These are phyloP conservation scores for Stylophora pistillata DNA, from an alignment of 64 coral and sea anemone species.

Conservation along the genomic window DNA sequence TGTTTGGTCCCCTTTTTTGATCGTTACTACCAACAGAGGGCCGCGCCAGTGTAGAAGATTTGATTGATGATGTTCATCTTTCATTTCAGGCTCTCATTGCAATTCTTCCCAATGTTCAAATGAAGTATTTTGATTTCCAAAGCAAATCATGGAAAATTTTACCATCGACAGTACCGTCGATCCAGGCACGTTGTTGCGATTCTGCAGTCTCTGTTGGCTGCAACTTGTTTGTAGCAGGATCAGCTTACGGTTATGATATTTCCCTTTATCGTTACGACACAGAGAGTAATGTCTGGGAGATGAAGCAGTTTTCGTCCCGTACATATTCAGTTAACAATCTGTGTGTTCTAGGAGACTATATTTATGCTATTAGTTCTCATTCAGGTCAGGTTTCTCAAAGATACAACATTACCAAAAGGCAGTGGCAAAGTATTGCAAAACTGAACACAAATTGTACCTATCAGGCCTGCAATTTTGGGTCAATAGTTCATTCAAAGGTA, in stretches of 20 bases:
- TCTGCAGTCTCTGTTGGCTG: background rate
- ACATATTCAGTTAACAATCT: background rate
- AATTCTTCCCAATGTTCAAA: background rate
- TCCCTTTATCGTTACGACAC: background rate
- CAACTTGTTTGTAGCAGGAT: background rate
- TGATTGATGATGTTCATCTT: too few species aligned
- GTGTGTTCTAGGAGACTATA: background rate
- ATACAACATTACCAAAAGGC: background rate
- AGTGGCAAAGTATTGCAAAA: background rate
- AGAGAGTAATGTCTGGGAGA: background rate
- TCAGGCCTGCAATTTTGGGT: too few species aligned
- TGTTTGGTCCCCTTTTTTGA: too few species aligned
- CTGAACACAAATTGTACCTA: background rate
- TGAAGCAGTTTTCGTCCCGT: too few species aligned
- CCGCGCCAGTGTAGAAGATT: too few species aligned
- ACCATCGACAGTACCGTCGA: background rate
- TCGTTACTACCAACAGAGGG: too few species aligned
- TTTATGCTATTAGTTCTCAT: background rate
- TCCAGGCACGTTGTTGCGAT: background rate
- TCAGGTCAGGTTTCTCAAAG: background rate
- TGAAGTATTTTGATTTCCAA: slow-evolving; percentile 5
- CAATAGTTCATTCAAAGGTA: background rate
- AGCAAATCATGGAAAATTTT: background rate
- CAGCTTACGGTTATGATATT: rapidly evolving
- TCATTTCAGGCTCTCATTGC: background rate